A percentile compares a stretch with the other conserved stretches of the same genome.
phyloP scores from a whole-genome alignment of 1,140 invertebrate species.

The Augochlora pura region DNA sequence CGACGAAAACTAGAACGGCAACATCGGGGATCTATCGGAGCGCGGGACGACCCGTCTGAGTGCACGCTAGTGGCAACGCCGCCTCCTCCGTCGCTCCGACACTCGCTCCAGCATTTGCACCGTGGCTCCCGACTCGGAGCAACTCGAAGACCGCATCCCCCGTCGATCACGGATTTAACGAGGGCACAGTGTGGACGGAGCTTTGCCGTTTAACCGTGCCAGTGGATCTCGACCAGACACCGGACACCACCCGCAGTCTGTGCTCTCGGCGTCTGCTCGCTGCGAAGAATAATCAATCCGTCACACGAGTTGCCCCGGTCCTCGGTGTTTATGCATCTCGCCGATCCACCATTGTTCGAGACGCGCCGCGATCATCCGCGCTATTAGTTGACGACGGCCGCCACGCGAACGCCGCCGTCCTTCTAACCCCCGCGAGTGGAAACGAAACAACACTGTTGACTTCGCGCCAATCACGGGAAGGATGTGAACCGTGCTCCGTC shows the following conservation, averaged over 20 bases:
- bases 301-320: not conserved
- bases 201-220: not conserved
- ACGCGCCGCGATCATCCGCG: not conserved
- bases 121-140: not conserved
- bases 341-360: not conserved
- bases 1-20: not conserved
- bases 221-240: not conserved
- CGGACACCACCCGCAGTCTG: too few relatives aligned
- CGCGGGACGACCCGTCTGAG: not conserved
- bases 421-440: not conserved
- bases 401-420: not conserved
- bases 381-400: not conserved
- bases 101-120: constrained; percentile 6
- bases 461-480: constrained; percentile 4
- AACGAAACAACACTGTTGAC: not conserved
- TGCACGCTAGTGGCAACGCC: constrained; percentile 13
- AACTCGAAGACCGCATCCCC: not conserved
- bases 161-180: not conserved
- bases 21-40: constrained; percentile 1
- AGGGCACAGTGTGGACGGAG: not conserved
- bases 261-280: too few relatives aligned
- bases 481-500: constrained; percentile 21
- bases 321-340: not conserved
- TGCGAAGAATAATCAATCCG: not conserved
- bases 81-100: constrained; percentile 16